These are phyloP conservation scores for Paradoxurus hermaphroditus DNA, from an alignment of 2,113 vertebrate genomes.

Conservation along the genomic window DNA sequence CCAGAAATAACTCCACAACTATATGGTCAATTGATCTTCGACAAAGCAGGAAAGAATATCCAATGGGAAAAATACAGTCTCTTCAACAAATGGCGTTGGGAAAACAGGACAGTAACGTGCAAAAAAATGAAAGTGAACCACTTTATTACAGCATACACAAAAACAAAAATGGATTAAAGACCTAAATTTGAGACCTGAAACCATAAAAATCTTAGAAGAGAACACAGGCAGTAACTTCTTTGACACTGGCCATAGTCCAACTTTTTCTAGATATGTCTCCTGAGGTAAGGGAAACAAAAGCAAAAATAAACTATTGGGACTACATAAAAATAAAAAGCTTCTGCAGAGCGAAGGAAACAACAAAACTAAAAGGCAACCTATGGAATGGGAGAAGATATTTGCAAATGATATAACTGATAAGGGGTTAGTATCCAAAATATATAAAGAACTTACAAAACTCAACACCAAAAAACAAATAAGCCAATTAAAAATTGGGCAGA, in stretches of 20 bases:
- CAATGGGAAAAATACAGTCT: neutral
- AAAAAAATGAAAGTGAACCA: neutral
- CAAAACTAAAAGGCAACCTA: too few species aligned
- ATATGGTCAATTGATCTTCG: neutral
- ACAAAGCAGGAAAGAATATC: neutral
- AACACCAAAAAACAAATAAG: neutral
- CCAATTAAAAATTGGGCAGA: neutral
- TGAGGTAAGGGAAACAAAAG: too few species aligned
- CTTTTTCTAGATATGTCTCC: too few species aligned
- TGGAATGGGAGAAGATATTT: too few species aligned
- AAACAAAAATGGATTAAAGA: neutral
- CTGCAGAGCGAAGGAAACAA: too few species aligned
- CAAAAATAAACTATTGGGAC: too few species aligned
- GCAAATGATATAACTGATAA: too few species aligned
- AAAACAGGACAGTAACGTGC: neutral
- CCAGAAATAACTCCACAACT: neutral
- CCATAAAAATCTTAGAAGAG: too few species aligned
- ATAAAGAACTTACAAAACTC: neutral
- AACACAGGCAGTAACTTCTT: too few species aligned
- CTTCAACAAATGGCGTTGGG: neutral
- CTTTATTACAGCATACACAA: neutral
- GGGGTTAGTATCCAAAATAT: too few species aligned
- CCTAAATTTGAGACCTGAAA: neutral
- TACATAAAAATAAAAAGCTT: too few species aligned
- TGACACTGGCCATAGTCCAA: too few species aligned